Percentiles rank a stretch among this genome's conserved stretches.
These are phyloP conservation scores for Amphipoea oculea DNA, from an alignment of 2,888 invertebrate genomes.

Conservation along the genomic window DNA sequence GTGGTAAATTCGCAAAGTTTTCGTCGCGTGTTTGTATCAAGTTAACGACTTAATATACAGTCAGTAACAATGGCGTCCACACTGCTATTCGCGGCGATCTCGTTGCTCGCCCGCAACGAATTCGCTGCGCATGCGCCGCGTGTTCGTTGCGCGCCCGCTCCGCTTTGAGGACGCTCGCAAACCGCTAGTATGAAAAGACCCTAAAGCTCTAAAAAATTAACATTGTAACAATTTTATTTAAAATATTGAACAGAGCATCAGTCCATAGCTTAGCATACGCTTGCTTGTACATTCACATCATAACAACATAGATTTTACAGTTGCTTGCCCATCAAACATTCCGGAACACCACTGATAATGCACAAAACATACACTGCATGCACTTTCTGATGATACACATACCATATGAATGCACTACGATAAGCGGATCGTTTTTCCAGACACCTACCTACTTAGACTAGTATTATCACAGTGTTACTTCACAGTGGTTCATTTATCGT, in stretches of 20 bases:
- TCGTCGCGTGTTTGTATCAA: too few relatives aligned
- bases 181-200: too few relatives aligned
- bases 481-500: too few relatives aligned
- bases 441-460: neutral
- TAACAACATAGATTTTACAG: constrained; percentile 74
- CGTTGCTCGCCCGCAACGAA: too few relatives aligned
- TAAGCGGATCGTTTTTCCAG: constrained; percentile 45
- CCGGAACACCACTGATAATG: constrained; percentile 68
- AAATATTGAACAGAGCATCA: neutral
- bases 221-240: neutral
- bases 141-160: too few relatives aligned
- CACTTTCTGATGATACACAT: constrained; percentile 47
- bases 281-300: constrained; percentile 13
- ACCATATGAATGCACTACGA: constrained; percentile 46
- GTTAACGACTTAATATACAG: too few relatives aligned
- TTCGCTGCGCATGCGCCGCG: too few relatives aligned
- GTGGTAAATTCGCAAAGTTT: too few relatives aligned
- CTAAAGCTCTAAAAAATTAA: neutral
- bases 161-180: too few relatives aligned
- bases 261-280: constrained; percentile 1
- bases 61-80: too few relatives aligned
- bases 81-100: too few relatives aligned
- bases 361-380: constrained; percentile 60
- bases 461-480: neutral
- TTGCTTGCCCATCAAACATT: constrained; percentile 77